Base-by-base conservation (phyloP, 2,888 invertebrate genomes). In the Spodoptera littoralis region DNA sequence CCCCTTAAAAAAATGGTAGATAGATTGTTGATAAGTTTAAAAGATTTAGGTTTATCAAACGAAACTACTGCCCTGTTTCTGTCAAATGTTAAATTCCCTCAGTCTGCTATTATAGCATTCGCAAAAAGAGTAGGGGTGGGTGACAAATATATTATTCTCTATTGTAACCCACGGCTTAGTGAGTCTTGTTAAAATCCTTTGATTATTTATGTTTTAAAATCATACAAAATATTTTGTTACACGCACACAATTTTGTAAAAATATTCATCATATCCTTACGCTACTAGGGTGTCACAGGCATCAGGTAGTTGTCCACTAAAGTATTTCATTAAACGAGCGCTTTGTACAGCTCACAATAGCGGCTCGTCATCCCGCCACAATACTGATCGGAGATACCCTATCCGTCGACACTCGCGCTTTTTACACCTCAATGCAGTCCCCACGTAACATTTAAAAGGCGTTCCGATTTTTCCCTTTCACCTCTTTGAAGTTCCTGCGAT, bases 281-380 rank as follows among this genome's bases (percentile, higher is more conserved):
- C 11, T 12, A 24, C 54, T 48, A 8, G 48, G 53, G 61, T 52
- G 57, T 62, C 68, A 68, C 49, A 60, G 59, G 60, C 53, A 62
- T 64, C 49, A 60, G 59, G 60, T 56, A 62, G 58, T 53, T 55
- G 52, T 56, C 45, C 58, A 53, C 60, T 47, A 62, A 73, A 77
- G 70, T 80, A 77, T 77, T 80, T 77, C 70, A 80, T 77, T 70
- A 74, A 57, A 57, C 44, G 52, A 11, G 11, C 36, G 57, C 78
- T 65, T 77, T 77, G 70, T 80, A 50, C 22, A 8, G 8, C 55
- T 43, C 49, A 77, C 74, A 77, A 77, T 73, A 41, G 63, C 49
- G 18, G 22, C 57, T 53, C 42, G 60, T 52, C 51, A 55, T 58
- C 45, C 44, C 43, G 45, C 53, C 59, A 64, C 75, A 62, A 80